Base-by-base conservation (phyloP, 1,140 invertebrate species). In the Atta texana region DNA sequence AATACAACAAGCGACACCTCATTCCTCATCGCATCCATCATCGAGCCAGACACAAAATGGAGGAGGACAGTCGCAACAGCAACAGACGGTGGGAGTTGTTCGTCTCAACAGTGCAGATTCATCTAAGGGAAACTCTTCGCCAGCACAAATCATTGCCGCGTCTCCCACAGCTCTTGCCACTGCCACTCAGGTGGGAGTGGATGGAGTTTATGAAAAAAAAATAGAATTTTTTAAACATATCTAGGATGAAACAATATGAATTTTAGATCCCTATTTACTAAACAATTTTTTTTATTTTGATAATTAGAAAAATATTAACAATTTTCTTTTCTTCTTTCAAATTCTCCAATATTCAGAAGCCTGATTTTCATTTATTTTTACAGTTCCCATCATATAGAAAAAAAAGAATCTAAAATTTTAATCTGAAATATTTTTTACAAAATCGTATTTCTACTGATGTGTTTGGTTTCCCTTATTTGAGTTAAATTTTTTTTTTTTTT, bases 121-220 rank as follows among this genome's bases (percentile, higher is more conserved):
- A 93, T 94, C 94, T 93, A 95, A 95, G 94, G 95, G 96, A 95
- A 94, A 95, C 93, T 92, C 94, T 93, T 94, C 94, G 89, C 95
- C 95, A 93, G 93, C 95, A 91, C 96, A 96, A 94, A 96, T 96
- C 93, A 96, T 95, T 93, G 93, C 93, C 89, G 92, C 96, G 93
- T 96, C 96, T 92, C 95, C 95, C 93, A 95, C 96, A 95, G 88
- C 96, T 92, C 96, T 96, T 93, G 96, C 96, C 94, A 96, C 96
- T 93, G 95, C 96, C 94, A 96, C 96, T 92, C 96, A 97, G 95
- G 97, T 98, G 96, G 97, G 97, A 94, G 95, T 95, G 94, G 94
- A 93, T 91, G 87, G 93, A 93, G 93, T 93, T 61, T 76, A 88
- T 66, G 0, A 49, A 59, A 86, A 49, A 81, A 74, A 85, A 74